Evolutionary conservation across 2,113 vertebrate species (phyloP), one percentile per base, ranked within the genome.

Genomic region (Axis porcinus): DNA sequence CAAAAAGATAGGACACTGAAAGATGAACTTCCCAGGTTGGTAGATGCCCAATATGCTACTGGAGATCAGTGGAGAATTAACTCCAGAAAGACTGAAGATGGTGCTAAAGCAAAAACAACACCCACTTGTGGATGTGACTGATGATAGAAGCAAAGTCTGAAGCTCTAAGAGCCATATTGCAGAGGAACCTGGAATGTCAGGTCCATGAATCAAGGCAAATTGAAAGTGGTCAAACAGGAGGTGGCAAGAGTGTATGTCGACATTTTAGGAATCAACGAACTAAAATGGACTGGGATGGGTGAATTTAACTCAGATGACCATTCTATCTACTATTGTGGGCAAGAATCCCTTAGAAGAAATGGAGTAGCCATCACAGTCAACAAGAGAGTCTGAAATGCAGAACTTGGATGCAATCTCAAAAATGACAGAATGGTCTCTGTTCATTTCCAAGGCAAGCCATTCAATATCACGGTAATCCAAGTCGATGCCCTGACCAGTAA

Each of bases 131-230:
- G 64, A 67, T 67, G 33, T 67, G n/a, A n/a, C 33, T n/a, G 33
- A 21, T 11, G 33, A 67, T 67, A 17, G 33, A 67, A 67, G 16
- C 64, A 36, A 10, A 0, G 64, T 21, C 33, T 0, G 0, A 36
- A 36, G 64, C 64, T 36, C 8, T 67, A 36, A 19, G 17, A 67
- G n/a, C 64, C 36, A 21, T 36, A 9, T 67, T 4, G 33, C n/a
- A 21, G 19, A 67, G 64, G 64, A 67, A 67, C 33, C 64, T 36
- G 33, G 33, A 21, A 21, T 67, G 17, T 67, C 17, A 67, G 33
- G 64, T 67, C 33, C 64, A 36, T 36, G 64, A 67, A 67, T 67
- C 33, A 36, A 67, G 8, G 64, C 64, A 67, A 36, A 67, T 19
- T 67, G 33, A 17, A 67, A 21, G 17, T 67, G 33, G 33, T 67